Base-by-base conservation (phyloP, 2,113 vertebrate species). In the Ovibos moschatus region DNA sequence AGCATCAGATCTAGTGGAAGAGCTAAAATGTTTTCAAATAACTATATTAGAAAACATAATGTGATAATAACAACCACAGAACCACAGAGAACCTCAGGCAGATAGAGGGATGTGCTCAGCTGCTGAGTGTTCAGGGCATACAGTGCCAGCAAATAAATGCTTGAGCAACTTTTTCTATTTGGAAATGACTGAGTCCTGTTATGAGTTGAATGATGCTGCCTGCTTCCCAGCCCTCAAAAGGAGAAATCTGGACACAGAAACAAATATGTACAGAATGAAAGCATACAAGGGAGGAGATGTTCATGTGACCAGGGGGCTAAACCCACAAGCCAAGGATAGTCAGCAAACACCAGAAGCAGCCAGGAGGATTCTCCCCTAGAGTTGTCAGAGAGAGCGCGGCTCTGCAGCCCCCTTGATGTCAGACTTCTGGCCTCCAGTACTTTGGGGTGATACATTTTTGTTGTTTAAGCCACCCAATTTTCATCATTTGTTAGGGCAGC, bases 301-400 rank as follows among this genome's bases (percentile, higher is more conserved):
- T 33, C 8, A 0, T 8, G 15, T 78, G 60, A n/a, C 33, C 25
- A 0, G 58, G 6, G 14, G 0, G 4, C 57, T 36, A 9, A 8
- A 19, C 16, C 14, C 25, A 6, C 3, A 53, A 45, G n/a, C 25
- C 40, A 40, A 50, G 40, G 47, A 43, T 10, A 10, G 12, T 2
- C 19, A n/a, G 55, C 23, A 67, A 74, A 64, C 4, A 9, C 8
- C 12, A 45, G 47, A 67, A 60, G 19, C n/a, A 1, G 17, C 17
- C 51, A 55, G 51, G 57, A 28, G 1, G 6, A 81, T 40, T 43
- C 25, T 51, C 4, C 60, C 45, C 2, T 36, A 8, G 36, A 40
- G 4, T 1, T 17, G 0, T 30, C 2, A 23, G 13, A 67, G 25
- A 50, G 1, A 57, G 15, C 0, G 15, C 0, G 2, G 14, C 5